Base-by-base conservation (phyloP, 2,888 invertebrate genomes). In the Baccha elongata region DNA sequence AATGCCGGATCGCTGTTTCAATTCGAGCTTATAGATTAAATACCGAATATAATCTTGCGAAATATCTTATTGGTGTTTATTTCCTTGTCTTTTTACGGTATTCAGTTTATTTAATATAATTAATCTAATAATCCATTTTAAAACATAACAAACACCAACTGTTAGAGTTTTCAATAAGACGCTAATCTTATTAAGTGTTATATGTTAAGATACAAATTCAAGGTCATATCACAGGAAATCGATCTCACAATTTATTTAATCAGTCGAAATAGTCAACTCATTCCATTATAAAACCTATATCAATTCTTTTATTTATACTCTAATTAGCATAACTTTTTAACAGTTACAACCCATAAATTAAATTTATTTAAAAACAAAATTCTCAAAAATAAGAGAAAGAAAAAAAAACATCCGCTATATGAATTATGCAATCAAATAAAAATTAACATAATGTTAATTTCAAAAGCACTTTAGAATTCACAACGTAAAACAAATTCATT, bases 381-480 rank as follows among this genome's bases (percentile, higher is more conserved):
- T n/a, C n/a, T n/a, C n/a, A n/a, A n/a, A n/a, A n/a, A 32, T 1
- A 32, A 7, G 3, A 7, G 3, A 32, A 32, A 6, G 1, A 32
- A 32, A 32, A 32, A 32, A 7, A 23, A 7, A 32, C 8, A 53
- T 35, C 35, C 19, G 13, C 53, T 35, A 21, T 35, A 21, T 53
- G 35, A 53, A 37, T 35, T 53, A 35, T 21, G 53, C 35, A 53
- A 53, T 21, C 19, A 21, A 19, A 35, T 35, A n/a, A 35, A 32
- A 52, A 52, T 52, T 32, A 52, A 32, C 52, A 52, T 52, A 15
- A 50, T 3, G 13, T 29, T 52, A 1, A 32, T 17, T 29, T 29
- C 26, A 48, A 15, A 17, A 3, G 21, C 52, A 19, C 52, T 26
- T 10, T 15, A 42, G 7, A 53, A 53, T n/a, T 26, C 35, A 32